A percentile compares a stretch with the other conserved stretches of the same genome.
Conservation (phyloP, 2,113 vertebrate genomes). For the Procavia capensis region DNA sequence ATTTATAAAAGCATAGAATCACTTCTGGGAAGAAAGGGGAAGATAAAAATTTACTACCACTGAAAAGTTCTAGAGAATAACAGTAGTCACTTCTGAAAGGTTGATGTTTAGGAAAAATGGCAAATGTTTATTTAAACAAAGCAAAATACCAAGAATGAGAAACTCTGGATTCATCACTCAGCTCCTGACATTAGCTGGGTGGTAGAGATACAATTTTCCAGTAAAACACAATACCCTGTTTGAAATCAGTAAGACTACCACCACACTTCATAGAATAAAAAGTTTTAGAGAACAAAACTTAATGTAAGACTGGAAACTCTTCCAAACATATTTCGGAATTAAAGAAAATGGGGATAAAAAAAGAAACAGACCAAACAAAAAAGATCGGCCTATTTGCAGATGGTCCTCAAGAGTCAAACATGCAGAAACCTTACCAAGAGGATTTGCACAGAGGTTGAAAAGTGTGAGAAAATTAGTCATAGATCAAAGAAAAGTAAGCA, state of each 20-base stretch:
- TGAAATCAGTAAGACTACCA: conserved; percentile 42
- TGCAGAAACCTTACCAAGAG: conserved; percentile 8
- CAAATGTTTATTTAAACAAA: conserved; percentile 74
- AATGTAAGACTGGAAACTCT: conserved; percentile 43
- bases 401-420: neutral
- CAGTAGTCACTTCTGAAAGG: conserved; percentile 66
- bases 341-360: conserved; percentile 21
- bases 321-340: neutral
- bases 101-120: conserved; percentile 68
- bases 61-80: conserved; percentile 48
- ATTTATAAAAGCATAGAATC: conserved; percentile 60
- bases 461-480: conserved; percentile 60
- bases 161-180: conserved; percentile 54
- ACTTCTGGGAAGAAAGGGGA: neutral
- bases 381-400: conserved; percentile 33
- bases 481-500: conserved; percentile 65
- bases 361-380: neutral
- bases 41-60: conserved; percentile 55
- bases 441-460: conserved; percentile 28
- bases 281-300: conserved; percentile 44
- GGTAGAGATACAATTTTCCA: conserved; percentile 48
- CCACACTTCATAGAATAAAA: conserved; percentile 39
- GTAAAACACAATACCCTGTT: conserved; percentile 28
- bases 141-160: conserved; percentile 61
- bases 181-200: conserved; percentile 32